Conservation (phyloP, 1,140 invertebrate species). For the Diplogasteroides magnus region DNA sequence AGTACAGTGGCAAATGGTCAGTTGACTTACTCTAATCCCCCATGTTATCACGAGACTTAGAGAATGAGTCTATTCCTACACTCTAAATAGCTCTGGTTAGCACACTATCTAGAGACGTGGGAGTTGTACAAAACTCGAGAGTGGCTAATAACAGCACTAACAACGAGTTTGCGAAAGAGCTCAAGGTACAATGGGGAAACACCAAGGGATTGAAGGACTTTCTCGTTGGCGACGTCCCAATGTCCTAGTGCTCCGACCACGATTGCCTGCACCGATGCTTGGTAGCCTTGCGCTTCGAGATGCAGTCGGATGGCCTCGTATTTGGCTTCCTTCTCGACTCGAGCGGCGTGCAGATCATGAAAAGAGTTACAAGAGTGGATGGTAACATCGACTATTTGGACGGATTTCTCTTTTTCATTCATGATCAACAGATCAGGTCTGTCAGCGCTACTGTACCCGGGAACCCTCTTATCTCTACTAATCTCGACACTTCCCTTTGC, state of each 20-base stretch:
- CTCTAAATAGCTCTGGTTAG: no score
- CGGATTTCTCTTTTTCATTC: not conserved
- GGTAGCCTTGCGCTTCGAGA: not conserved
- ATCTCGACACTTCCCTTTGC: no score
- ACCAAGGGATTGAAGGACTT: not conserved
- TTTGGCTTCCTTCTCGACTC: not conserved
- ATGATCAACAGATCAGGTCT: not conserved
- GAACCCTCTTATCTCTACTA: no score
- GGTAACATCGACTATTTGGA: not conserved
- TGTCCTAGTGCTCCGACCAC: not conserved
- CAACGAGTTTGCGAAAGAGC: not conserved
- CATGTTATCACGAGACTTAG: no score
- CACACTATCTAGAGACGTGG: not conserved
- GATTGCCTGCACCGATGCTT: not conserved
- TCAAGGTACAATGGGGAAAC: not conserved
- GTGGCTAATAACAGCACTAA: not conserved
- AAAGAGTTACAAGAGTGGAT: no score
- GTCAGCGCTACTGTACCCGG: not conserved
- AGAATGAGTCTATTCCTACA: no score
- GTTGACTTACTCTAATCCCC: no score
- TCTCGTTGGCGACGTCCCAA: not conserved
- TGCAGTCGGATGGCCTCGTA: not conserved
- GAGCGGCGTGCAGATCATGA: not conserved
- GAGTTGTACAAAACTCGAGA: not conserved
- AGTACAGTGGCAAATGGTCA: no score